phyloP scores from a whole-genome alignment of 2,113 vertebrate genomes.

The Emydocephalus ijimae region DNA sequence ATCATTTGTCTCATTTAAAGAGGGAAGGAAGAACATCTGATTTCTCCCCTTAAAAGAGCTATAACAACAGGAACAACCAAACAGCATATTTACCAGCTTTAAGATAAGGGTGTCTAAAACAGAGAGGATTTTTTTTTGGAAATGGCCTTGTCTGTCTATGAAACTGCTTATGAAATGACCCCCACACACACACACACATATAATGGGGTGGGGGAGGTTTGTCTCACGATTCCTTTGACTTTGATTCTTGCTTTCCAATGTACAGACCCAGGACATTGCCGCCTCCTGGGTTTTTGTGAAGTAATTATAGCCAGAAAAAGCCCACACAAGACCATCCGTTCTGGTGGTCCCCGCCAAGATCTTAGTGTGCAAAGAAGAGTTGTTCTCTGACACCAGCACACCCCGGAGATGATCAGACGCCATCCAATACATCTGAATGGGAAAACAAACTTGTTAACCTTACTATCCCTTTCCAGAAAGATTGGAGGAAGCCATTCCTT shows the following conservation, averaged over 20 bases:
- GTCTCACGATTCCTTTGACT: constrained; percentile 53
- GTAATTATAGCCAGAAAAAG: constrained; percentile 67
- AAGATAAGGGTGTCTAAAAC: constrained; percentile 32
- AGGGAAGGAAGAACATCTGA: constrained; percentile 82
- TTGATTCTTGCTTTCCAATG: constrained; percentile 57
- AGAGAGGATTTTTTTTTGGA: constrained; percentile 64
- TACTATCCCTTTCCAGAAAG: constrained; percentile 51
- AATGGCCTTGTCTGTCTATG: constrained; percentile 52
- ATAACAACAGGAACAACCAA: constrained; percentile 25
- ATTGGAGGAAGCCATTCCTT: constrained; percentile 58
- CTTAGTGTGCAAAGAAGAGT: constrained; percentile 43
- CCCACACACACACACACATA: too few species aligned
- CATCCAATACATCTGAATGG: constrained; percentile 65
- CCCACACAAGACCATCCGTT: constrained; percentile 73
- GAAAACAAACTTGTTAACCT: constrained; percentile 71
- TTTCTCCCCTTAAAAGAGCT: constrained; percentile 58
- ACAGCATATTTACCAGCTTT: not conserved
- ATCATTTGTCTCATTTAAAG: constrained; percentile 90
- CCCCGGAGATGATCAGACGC: constrained; percentile 65
- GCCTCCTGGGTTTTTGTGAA: constrained; percentile 68
- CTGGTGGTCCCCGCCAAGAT: constrained; percentile 72
- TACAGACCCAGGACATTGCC: constrained; percentile 55
- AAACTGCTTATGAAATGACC: constrained; percentile 49
- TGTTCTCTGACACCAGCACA: constrained; percentile 62
- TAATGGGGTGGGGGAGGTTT: constrained; percentile 41